phyloP scores from a whole-genome alignment of 2,888 invertebrate genomes.

The Leptopilina syphax region DNA sequence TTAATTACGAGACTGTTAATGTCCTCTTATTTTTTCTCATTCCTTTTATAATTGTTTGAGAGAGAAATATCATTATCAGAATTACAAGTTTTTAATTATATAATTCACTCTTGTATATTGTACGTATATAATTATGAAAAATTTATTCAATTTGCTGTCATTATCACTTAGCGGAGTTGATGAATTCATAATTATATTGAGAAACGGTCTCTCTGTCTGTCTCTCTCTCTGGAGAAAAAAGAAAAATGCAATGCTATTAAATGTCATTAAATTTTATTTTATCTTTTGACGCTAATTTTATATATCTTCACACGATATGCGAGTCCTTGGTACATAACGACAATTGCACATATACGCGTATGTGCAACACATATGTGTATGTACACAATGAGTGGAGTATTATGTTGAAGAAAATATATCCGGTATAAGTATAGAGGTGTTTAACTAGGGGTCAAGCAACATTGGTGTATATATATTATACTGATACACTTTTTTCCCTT shows the following conservation, averaged over 20 bases:
- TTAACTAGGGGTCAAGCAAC: conserved; percentile 57
- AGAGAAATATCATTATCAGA: background rate
- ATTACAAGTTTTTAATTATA: background rate
- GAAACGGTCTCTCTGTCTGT: background rate
- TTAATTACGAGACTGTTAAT: background rate
- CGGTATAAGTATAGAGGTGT: conserved; percentile 33
- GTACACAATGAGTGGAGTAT: no score
- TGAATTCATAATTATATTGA: background rate
- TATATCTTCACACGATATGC: conserved; percentile 1
- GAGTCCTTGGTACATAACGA: background rate
- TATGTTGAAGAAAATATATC: no score
- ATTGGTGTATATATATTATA: conserved; percentile 49
- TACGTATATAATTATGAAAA: conserved; percentile 1
- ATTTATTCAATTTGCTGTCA: conserved; percentile 7
- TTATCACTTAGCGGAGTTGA: conserved; percentile 11
- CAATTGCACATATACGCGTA: background rate
- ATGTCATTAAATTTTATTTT: no score
- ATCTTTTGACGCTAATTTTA: no score
- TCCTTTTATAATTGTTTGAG: background rate
- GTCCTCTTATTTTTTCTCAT: background rate
- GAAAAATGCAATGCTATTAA: no score
- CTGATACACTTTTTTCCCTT: conserved; percentile 53
- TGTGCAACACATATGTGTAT: no score
- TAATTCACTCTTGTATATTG: background rate
- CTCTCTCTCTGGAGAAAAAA: background rate